A percentile compares a stretch with the other conserved stretches of the same genome.
These are phyloP conservation scores for Anastatus disparis DNA, from an alignment of 1,140 invertebrate genomes.

Conservation along the genomic window DNA sequence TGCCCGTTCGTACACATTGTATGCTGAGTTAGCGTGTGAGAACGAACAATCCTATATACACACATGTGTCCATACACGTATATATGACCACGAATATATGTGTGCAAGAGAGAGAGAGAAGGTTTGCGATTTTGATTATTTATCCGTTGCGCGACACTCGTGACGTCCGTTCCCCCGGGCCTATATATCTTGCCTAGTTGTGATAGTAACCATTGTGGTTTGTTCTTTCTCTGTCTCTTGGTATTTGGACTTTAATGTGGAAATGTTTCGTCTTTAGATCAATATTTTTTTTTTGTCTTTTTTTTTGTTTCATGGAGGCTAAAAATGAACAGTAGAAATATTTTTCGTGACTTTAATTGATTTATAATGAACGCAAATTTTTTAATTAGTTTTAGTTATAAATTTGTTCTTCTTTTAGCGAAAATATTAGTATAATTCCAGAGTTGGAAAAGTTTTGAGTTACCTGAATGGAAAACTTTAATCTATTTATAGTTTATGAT, in stretches of 20 bases:
- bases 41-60: neutral
- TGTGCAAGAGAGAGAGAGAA: neutral
- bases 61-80: neutral
- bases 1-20: neutral
- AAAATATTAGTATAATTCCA: no score
- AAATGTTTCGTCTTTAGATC: neutral
- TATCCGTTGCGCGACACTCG: constrained; percentile 4
- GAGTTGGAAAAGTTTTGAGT: no score
- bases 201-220: neutral
- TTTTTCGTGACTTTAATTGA: no score
- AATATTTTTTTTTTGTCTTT: neutral
- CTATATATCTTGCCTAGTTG: neutral
- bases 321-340: no score
- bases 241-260: no score
- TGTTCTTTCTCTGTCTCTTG: neutral
- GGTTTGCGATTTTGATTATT: constrained; percentile 25
- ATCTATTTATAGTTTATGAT: no score
- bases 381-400: no score
- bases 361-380: no score
- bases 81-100: neutral
- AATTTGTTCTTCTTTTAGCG: no score
- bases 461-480: no score
- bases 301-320: no score
- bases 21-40: no score
- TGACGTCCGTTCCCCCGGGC: neutral